Evolutionary conservation across 2,797 vertebrate genomes (phyloP).

Genomic region (Mormyrus hasselquistii): DNA sequence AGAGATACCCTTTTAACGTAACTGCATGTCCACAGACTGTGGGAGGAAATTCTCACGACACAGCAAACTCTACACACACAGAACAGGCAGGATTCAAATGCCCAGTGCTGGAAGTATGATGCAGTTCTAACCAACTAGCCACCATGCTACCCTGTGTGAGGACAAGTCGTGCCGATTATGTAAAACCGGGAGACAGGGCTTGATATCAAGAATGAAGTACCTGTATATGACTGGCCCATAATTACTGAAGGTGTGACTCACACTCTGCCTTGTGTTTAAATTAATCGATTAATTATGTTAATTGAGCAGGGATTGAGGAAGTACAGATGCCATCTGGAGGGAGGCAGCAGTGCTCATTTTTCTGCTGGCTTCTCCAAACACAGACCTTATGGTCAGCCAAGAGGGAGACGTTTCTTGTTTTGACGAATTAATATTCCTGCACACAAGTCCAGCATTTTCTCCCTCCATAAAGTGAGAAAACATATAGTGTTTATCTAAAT

Average conservation of each 20-base stretch:
- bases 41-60: background rate
- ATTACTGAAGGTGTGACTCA: background rate
- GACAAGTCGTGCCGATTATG: background rate
- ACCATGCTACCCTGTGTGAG: background rate
- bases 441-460: background rate
- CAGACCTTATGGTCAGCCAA: background rate
- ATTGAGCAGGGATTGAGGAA: background rate
- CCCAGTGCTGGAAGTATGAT: background rate
- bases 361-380: background rate
- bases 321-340: background rate
- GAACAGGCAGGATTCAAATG: background rate
- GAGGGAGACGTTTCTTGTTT: background rate
- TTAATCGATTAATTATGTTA: background rate
- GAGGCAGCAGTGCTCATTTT: background rate
- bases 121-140: background rate
- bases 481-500: background rate
- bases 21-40: background rate
- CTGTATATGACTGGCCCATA: background rate
- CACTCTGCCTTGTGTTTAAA: background rate
- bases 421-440: constrained; percentile 3
- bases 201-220: background rate
- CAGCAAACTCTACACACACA: background rate
- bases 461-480: background rate
- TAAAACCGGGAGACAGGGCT: background rate
- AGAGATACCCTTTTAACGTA: background rate